Conservation (phyloP, 2,113 vertebrate species). For the Poecilia latipinna region DNA sequence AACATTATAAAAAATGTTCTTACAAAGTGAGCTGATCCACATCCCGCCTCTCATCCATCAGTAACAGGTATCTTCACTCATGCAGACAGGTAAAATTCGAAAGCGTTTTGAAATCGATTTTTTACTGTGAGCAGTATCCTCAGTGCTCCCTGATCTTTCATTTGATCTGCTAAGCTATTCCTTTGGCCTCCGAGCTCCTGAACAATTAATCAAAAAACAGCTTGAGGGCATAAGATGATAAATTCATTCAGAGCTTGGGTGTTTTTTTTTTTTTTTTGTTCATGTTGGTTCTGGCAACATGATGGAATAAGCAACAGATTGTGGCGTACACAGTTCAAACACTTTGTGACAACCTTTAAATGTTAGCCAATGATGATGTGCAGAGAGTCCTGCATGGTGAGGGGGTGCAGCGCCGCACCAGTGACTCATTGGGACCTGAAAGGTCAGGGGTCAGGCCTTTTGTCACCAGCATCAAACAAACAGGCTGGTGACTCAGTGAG, state of each 20-base stretch:
- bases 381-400: constrained; percentile 21
- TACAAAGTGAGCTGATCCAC: not conserved
- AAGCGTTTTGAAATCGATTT: constrained; percentile 1
- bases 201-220: not conserved
- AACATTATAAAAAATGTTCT: not conserved
- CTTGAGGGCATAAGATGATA: not conserved
- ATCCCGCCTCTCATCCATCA: constrained; percentile 19
- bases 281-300: constrained; percentile 13
- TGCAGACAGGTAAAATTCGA: constrained; percentile 1
- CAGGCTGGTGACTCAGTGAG: constrained; percentile 53
- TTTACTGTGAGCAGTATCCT: constrained; percentile 4
- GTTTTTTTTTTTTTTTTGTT: constrained; percentile 6
- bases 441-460: constrained; percentile 74
- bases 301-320: constrained; percentile 23
- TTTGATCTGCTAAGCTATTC: constrained; percentile 11
- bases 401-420: constrained; percentile 31
- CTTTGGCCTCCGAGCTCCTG: not conserved
- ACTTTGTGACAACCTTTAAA: constrained; percentile 67
- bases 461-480: constrained; percentile 73
- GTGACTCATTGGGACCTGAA: constrained; percentile 71
- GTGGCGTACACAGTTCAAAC: constrained; percentile 21
- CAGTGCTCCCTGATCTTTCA: constrained; percentile 6
- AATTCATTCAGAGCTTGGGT: constrained; percentile 16
- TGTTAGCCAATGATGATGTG: constrained; percentile 49
- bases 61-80: constrained; percentile 4